Conservation (phyloP, 2,888 invertebrate genomes). For the Thelaira solivaga region DNA sequence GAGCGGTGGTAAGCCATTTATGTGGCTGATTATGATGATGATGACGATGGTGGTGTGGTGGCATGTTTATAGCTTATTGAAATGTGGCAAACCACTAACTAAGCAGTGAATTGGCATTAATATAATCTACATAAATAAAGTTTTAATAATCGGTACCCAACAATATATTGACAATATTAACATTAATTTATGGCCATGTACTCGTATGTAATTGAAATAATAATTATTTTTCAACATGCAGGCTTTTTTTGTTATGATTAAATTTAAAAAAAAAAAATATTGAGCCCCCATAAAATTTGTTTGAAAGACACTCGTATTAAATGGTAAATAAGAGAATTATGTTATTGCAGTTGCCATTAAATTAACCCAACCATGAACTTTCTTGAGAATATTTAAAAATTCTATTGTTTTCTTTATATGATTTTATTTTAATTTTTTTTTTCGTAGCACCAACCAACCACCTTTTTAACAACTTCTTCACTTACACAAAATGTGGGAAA, state of each 20-base stretch:
- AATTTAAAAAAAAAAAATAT: not conserved
- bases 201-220: slow-evolving; percentile 30
- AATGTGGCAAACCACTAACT: slow-evolving; percentile 24
- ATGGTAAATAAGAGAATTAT: not conserved
- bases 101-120: not conserved
- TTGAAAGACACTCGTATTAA: not conserved
- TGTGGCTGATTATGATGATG: not conserved
- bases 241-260: not conserved
- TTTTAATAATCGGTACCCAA: slow-evolving; percentile 36
- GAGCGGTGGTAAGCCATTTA: not conserved
- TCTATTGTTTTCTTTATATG: slow-evolving; percentile 38
- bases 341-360: slow-evolving; percentile 21
- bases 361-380: slow-evolving; percentile 53
- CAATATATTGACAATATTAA: slow-evolving; percentile 49
- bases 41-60: too few species aligned
- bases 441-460: slow-evolving; percentile 35
- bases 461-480: slow-evolving; percentile 36
- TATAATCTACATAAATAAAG: slow-evolving; percentile 46
- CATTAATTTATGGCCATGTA: slow-evolving; percentile 40
- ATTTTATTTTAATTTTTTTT: not conserved
- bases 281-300: slow-evolving; percentile 7
- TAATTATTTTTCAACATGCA: slow-evolving; percentile 28
- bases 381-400: slow-evolving; percentile 55
- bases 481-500: slow-evolving; percentile 50
- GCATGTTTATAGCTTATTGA: slow-evolving; percentile 36